phyloP scores from a whole-genome alignment of 2,888 invertebrate genomes.

The Branchipolynoe longqiensis region DNA sequence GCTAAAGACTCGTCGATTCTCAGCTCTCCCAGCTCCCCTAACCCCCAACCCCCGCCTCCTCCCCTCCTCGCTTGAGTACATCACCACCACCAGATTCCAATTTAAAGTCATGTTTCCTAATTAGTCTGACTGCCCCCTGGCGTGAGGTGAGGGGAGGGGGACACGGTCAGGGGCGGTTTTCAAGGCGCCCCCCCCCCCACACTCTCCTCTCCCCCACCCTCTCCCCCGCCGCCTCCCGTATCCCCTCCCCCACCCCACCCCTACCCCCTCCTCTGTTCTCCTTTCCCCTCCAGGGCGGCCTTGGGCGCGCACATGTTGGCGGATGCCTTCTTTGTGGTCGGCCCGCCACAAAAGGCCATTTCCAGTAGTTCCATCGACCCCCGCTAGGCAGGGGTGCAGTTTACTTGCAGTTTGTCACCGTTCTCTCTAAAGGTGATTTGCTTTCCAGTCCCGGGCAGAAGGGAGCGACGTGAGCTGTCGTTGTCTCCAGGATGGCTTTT shows the following conservation, averaged over 20 bases:
- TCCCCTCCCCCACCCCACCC: not conserved
- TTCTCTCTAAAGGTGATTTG: too few relatives aligned
- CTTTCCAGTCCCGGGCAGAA: too few relatives aligned
- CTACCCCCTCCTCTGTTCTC: not conserved
- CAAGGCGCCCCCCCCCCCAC: conserved; percentile 2
- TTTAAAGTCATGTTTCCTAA: conserved; percentile 25
- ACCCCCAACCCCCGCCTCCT: not conserved
- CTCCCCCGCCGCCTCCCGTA: not conserved
- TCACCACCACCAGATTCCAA: not conserved
- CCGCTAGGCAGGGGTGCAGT: too few relatives aligned
- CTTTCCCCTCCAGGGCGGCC: not conserved
- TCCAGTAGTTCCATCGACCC: conserved; percentile 4
- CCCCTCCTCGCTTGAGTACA: not conserved
- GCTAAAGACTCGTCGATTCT: too few relatives aligned
- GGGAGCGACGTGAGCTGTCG: too few relatives aligned
- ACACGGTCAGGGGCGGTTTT: not conserved
- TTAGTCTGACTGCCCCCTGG: not conserved
- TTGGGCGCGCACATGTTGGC: not conserved
- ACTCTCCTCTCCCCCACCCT: not conserved
- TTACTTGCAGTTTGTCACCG: too few relatives aligned
- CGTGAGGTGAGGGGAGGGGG: not conserved
- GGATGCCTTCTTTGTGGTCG: not conserved
- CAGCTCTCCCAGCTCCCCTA: not conserved
- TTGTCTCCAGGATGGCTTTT: too few relatives aligned
- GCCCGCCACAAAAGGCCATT: conserved; percentile 9